phyloP scores from a whole-genome alignment of 2,113 vertebrate genomes.

The Eurypyga helias region DNA sequence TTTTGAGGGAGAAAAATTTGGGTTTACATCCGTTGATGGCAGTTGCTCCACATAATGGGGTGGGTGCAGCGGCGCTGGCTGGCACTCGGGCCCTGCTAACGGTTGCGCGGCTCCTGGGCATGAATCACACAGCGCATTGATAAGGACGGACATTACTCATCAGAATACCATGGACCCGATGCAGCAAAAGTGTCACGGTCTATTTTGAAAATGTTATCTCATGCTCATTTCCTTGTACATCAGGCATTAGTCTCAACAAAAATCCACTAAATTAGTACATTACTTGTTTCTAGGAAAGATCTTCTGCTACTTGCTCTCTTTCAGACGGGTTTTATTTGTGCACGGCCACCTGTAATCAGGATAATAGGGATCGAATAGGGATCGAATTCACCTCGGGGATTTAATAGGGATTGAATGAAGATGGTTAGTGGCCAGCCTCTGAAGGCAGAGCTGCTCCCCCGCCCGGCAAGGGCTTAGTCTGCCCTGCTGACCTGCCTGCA shows the following conservation, averaged over 20 bases:
- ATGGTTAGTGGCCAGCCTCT: background rate
- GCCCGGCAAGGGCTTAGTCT: background rate
- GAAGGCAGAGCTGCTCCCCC: background rate
- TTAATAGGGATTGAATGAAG: background rate
- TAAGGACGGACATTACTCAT: constrained; percentile 72
- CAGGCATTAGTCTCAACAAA: constrained; percentile 7
- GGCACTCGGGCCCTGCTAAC: background rate
- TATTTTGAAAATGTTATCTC: constrained; percentile 79
- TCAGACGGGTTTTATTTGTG: background rate
- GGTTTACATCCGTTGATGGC: background rate
- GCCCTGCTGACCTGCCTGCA: fast-evolving
- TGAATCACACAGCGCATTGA: constrained; percentile 27
- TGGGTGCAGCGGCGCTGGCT: fast-evolving
- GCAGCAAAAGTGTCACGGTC: background rate
- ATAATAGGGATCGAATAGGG: too few species aligned
- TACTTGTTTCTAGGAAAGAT: constrained; percentile 32
- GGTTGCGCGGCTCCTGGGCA: background rate
- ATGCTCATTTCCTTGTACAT: constrained; percentile 69
- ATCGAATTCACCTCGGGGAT: too few species aligned
- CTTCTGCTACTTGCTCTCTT: background rate
- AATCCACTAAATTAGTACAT: constrained; percentile 42
- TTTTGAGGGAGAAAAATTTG: background rate
- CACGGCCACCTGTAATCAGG: fast-evolving
- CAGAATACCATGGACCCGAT: background rate
- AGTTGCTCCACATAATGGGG: fast-evolving